These are phyloP conservation scores for Amphiura filiformis DNA, from an alignment of 35 echinoderm and acorn worm genomes.

Conservation along the genomic window DNA sequence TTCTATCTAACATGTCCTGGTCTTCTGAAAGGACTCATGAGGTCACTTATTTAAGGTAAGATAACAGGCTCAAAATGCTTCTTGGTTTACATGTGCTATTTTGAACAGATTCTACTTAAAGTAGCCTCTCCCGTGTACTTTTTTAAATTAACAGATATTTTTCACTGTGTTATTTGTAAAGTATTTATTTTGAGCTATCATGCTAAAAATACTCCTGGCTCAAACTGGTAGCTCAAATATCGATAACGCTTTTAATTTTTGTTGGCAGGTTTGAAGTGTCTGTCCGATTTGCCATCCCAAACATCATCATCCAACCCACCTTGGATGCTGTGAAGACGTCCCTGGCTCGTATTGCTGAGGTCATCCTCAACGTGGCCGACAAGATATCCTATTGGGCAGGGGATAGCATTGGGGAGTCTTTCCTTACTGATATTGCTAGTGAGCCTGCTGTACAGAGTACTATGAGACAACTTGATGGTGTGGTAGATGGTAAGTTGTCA, in stretches of 20 bases:
- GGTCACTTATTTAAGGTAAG: slow-evolving; percentile 81
- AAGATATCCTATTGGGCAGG: slow-evolving; percentile 88
- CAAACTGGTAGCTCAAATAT: no score
- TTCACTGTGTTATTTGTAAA: no score
- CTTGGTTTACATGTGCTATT: neutral
- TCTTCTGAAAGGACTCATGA: slow-evolving; percentile 67
- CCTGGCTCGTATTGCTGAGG: slow-evolving; percentile 53
- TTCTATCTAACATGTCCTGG: slow-evolving; percentile 88
- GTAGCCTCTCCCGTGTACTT: no score
- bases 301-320: slow-evolving; percentile 95
- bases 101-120: no score
- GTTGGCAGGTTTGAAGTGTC: slow-evolving; percentile 85
- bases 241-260: no score
- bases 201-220: no score
- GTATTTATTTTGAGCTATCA: no score
- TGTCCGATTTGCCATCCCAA: slow-evolving; percentile 94
- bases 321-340: slow-evolving; percentile 74
- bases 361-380: slow-evolving; percentile 63
- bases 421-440: slow-evolving; percentile 59
- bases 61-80: neutral
- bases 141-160: no score
- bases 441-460: slow-evolving; percentile 67
- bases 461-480: slow-evolving; percentile 67
- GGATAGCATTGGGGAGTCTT: slow-evolving; percentile 54
- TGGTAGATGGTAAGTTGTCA: slow-evolving; percentile 73